phyloP scores from a whole-genome alignment of 2,113 vertebrate species.

The Solea solea region DNA sequence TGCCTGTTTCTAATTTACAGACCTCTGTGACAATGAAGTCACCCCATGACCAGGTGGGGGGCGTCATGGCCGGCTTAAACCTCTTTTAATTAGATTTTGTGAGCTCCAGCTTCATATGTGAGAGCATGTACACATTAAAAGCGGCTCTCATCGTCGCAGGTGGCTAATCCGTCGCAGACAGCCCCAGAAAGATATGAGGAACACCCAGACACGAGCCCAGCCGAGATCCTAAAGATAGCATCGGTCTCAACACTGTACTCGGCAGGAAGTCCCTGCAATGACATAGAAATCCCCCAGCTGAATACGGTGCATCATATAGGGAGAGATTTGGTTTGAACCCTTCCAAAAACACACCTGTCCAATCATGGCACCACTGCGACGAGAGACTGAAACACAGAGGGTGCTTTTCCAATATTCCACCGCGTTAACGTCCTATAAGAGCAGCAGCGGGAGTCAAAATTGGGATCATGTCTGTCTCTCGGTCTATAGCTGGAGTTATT shows the following conservation, averaged over 20 bases:
- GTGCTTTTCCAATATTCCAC: slow-evolving; percentile 3
- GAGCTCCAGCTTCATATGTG: slow-evolving; percentile 32
- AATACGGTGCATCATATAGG: slow-evolving; percentile 30
- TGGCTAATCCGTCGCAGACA: slow-evolving; percentile 72
- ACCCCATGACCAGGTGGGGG: slow-evolving; percentile 59
- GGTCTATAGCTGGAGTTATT: slow-evolving; percentile 12
- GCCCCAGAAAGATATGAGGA: slow-evolving; percentile 36
- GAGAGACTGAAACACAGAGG: slow-evolving; percentile 5
- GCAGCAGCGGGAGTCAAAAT: slow-evolving; percentile 21
- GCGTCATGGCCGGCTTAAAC: slow-evolving; percentile 43
- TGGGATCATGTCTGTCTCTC: slow-evolving; percentile 28
- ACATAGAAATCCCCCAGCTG: slow-evolving; percentile 43
- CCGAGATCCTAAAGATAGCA: slow-evolving; percentile 55
- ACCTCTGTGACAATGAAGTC: slow-evolving; percentile 57
- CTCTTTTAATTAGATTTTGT: slow-evolving; percentile 68
- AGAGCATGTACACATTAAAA: not conserved
- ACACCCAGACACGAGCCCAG: slow-evolving; percentile 51
- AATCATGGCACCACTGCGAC: not conserved
- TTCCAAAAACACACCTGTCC: slow-evolving; percentile 28
- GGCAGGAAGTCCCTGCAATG: slow-evolving; percentile 49
- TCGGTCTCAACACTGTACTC: slow-evolving; percentile 56
- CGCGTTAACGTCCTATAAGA: slow-evolving; percentile 40
- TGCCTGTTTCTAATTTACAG: slow-evolving; percentile 3
- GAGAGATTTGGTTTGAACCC: slow-evolving; percentile 9
- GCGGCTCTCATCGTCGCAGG: slow-evolving; percentile 57